These are phyloP conservation scores for Leptinotarsa tumamoca DNA, from an alignment of 2,888 invertebrate genomes.

Conservation along the genomic window DNA sequence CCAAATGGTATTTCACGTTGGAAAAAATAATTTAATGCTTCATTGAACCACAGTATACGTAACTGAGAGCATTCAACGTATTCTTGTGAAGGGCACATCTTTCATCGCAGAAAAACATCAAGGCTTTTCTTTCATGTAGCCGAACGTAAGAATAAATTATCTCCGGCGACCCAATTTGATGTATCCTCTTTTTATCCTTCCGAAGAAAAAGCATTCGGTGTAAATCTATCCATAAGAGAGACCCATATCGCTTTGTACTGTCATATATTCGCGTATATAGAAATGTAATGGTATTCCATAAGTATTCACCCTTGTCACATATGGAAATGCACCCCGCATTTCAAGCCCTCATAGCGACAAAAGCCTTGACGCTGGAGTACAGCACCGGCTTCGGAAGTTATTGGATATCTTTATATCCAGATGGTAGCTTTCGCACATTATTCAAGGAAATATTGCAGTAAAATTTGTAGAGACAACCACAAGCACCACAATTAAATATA, in stretches of 20 bases:
- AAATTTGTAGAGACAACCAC: neutral
- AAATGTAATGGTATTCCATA: conserved; percentile 54
- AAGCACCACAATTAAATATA: no score
- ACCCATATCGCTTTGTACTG: conserved; percentile 22
- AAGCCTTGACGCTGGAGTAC: conserved; percentile 44
- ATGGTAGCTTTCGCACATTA: neutral
- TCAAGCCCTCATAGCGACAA: conserved; percentile 50
- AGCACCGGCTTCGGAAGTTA: conserved; percentile 19
- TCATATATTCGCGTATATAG: conserved; percentile 36
- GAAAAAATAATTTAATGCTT: neutral
- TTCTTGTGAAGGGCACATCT: neutral
- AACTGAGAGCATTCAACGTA: neutral
- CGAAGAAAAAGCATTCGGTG: conserved; percentile 14
- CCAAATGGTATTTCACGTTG: neutral
- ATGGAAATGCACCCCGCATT: conserved; percentile 53
- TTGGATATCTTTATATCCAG: neutral
- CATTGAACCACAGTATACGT: neutral
- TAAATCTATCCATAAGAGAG: conserved; percentile 7
- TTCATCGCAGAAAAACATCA: conserved; percentile 7
- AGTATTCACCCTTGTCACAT: conserved; percentile 58
- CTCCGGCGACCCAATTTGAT: conserved; percentile 5
- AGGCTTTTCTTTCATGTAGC: neutral
- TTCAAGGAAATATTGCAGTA: neutral
- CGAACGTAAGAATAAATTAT: conserved; percentile 17
- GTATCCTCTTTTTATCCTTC: conserved; percentile 23